Conservation (phyloP, 2,888 invertebrate genomes). For the Argyra leucocephala region DNA sequence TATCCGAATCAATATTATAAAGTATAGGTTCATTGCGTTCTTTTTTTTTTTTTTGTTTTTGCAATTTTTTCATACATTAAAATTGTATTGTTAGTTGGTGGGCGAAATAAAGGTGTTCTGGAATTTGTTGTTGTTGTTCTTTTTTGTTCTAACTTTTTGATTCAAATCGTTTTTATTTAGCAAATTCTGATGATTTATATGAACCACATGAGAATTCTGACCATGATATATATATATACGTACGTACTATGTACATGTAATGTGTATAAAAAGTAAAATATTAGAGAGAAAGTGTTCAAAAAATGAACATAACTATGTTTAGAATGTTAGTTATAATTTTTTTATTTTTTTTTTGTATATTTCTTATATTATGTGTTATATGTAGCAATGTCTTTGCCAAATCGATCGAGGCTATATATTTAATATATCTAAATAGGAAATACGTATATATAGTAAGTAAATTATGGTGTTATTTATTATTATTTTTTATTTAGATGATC, state of each 20-base stretch:
- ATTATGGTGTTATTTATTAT: not conserved
- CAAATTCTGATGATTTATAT: not conserved
- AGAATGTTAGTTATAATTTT: not conserved
- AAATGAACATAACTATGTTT: not conserved
- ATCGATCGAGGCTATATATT: not conserved
- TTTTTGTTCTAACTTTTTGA: not conserved
- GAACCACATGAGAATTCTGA: not conserved
- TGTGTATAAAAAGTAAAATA: too few relatives aligned
- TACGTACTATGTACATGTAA: too few relatives aligned
- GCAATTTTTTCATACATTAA: not conserved
- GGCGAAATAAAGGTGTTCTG: slow-evolving; percentile 1
- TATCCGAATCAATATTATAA: not conserved
- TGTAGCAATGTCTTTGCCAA: not conserved
- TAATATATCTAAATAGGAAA: too few relatives aligned
- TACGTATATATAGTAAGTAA: not conserved
- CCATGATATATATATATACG: not conserved
- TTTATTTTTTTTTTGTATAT: not conserved
- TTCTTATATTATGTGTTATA: too few relatives aligned
- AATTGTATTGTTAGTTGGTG: not conserved
- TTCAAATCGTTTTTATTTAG: not conserved
- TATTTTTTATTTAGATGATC: not conserved
- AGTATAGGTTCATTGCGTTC: too few relatives aligned
- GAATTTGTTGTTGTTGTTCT: not conserved
- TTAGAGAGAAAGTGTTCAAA: not conserved
- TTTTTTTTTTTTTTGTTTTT: too few relatives aligned